Conservation (phyloP, 2,797 vertebrate genomes). For the Phaenicophaeus curvirostris region DNA sequence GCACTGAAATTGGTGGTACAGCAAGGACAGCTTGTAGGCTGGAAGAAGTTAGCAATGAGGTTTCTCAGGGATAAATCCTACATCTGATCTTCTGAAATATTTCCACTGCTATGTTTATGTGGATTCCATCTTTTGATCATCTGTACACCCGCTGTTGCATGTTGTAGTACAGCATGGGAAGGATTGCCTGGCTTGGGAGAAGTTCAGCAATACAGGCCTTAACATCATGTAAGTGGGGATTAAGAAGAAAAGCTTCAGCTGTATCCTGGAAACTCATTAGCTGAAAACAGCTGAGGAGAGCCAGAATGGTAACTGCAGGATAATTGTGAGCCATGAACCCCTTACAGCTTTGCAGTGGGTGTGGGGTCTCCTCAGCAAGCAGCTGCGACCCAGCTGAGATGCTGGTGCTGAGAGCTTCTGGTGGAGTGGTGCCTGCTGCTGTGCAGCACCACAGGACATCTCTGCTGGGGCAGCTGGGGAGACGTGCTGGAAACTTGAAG, state of each 20-base stretch:
- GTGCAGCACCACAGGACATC: not conserved
- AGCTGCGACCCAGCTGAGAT: not conserved
- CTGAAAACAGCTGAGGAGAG: not conserved
- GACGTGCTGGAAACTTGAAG: not conserved
- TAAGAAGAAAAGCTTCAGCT: not conserved
- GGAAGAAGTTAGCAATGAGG: not conserved
- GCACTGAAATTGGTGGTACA: rapidly evolving
- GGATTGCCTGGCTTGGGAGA: not conserved
- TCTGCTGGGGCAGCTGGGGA: not conserved
- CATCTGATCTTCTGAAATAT: not conserved
- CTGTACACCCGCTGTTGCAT: rapidly evolving
- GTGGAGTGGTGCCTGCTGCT: rapidly evolving
- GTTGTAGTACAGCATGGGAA: not conserved
- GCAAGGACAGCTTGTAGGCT: not conserved
- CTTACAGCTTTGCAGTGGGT: rapidly evolving
- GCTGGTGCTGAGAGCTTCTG: not conserved
- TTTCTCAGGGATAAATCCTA: not conserved
- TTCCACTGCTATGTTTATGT: not conserved
- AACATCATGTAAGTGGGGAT: not conserved
- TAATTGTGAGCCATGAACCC: not conserved
- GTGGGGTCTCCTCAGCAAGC: rapidly evolving
- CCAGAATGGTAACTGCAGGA: not conserved
- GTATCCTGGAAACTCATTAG: not conserved
- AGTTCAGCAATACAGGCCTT: rapidly evolving
- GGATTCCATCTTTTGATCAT: not conserved